Base-by-base conservation (phyloP, 2,113 vertebrate species). In the Phaethornis superciliosus region DNA sequence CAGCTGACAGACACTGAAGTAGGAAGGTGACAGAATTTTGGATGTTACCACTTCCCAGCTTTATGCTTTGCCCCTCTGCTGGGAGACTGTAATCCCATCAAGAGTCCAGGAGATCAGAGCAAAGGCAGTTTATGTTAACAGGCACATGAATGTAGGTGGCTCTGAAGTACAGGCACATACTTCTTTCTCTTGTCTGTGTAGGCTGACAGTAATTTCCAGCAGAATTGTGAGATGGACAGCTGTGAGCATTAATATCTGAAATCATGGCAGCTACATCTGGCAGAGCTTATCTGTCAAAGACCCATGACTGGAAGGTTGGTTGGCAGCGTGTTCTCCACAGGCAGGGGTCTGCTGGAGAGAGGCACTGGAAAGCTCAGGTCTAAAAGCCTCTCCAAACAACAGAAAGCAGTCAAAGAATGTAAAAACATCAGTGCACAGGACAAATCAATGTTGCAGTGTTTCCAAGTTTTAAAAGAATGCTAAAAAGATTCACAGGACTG, bases 141-240 rank as follows among this genome's bases (percentile, higher is more conserved):
- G 82, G 55, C 8, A 32, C 44, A 71, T 47, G 63, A 33, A 59
- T 20, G 55, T 37, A 47, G 59, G 71, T 90, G 90, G 64, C 85
- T 93, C 85, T 93, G 65, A 17, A 70, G n/a, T 12, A 68, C 63
- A 81, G 80, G 59, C 92, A 75, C 82, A 63, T 15, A 76, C 32
- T 91, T 42, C 62, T 71, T 47, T 80, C 67, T 62, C 68, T 51
- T 18, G 3, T 87, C 87, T 65, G 92, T 70, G 85, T 27, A 32
- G 79, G 85, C 26, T 93, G 95, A 52, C 90, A 92, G 79, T 47
- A 67, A 88, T 94, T 93, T 95, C 92, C 85, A 91, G 64, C 90
- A 90, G 88, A 59, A 69, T 2, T 55, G 71, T 37, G 13, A 75
- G 85, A 67, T n/a, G 85, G 92, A 94, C 92, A 95, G 96, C 90